phyloP scores from a whole-genome alignment of 2,113 vertebrate species.

The Nycticryphes semicollaris region DNA sequence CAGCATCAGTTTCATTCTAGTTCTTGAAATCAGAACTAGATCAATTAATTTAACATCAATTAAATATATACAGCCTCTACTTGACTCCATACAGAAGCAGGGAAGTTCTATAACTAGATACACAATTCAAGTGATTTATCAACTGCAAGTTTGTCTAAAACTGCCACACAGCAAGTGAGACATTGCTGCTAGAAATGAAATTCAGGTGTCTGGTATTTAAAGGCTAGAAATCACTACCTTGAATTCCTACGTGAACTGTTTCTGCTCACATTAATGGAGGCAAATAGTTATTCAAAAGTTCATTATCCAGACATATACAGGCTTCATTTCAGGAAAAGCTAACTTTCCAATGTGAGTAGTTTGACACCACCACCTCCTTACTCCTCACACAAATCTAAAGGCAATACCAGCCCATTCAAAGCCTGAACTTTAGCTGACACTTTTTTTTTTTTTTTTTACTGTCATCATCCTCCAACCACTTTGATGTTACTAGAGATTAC shows the following conservation, averaged over 20 bases:
- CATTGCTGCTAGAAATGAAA: neutral
- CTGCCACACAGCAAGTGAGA: neutral
- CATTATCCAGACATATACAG: neutral
- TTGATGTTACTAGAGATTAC: slow-evolving; percentile 54
- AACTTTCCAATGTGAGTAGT: neutral
- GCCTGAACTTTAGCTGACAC: slow-evolving; percentile 47
- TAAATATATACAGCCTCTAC: neutral
- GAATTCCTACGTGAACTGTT: neutral
- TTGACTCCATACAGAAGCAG: neutral
- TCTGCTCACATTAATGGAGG: neutral
- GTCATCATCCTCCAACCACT: slow-evolving; percentile 10
- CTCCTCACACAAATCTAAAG: neutral
- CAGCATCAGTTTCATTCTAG: neutral
- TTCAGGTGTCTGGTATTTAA: neutral
- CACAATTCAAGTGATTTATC: neutral
- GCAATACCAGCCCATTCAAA: neutral
- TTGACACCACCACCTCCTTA: neutral
- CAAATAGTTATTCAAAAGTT: neutral
- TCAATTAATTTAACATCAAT: neutral
- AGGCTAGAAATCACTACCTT: neutral
- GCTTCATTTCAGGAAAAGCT: neutral
- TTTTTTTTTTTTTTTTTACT: neutral
- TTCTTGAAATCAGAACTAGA: neutral
- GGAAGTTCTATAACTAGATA: neutral
- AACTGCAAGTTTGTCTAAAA: neutral